These are phyloP conservation scores for Lamprotornis superbus DNA, from an alignment of 2,113 vertebrate species.

Conservation along the genomic window DNA sequence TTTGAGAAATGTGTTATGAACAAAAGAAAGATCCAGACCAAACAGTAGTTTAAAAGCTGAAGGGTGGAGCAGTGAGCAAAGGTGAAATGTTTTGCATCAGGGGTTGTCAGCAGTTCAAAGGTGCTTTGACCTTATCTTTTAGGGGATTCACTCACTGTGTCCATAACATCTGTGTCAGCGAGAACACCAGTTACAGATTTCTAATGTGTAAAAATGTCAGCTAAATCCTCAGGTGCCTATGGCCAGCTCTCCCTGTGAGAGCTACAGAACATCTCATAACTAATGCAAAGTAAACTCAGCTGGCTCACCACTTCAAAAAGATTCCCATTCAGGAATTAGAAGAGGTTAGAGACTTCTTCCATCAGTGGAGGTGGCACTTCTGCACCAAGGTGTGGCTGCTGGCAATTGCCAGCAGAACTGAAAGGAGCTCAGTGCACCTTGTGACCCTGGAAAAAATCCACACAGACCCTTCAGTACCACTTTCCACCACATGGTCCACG, in stretches of 20 bases:
- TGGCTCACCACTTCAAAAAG: not conserved
- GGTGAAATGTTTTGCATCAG: not conserved
- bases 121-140: not conserved
- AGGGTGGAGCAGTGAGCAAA: not conserved
- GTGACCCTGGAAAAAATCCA: not conserved
- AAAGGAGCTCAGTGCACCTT: not conserved
- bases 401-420: not conserved
- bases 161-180: not conserved
- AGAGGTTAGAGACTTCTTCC: not conserved
- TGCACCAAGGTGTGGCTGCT: not conserved
- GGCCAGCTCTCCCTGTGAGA: not conserved
- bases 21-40: not conserved
- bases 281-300: not conserved
- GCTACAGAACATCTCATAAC: not conserved
- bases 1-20: not conserved
- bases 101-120: not conserved
- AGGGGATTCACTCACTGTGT: not conserved
- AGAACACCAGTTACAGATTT: not conserved
- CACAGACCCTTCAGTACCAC: not conserved
- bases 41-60: not conserved
- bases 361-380: not conserved
- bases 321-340: not conserved
- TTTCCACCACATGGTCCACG: accelerated
- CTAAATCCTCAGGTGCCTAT: not conserved
- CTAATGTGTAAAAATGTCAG: not conserved